phyloP scores from a whole-genome alignment of 2,888 invertebrate species.

The Dryomyza anilis region DNA sequence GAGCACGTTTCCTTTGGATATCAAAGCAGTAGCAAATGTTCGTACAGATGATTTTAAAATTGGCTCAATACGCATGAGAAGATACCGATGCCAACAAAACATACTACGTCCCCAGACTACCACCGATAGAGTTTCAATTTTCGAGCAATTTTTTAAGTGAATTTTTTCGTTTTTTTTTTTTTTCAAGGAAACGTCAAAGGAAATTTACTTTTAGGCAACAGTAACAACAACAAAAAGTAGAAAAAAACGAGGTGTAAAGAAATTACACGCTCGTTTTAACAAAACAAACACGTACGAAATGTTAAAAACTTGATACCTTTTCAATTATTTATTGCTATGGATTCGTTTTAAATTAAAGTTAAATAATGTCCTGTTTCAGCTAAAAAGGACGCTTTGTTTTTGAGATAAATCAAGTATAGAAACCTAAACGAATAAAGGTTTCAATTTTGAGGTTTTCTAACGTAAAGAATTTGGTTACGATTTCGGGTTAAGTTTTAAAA shows the following conservation, averaged over 20 bases:
- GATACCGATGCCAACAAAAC: neutral
- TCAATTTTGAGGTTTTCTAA: too few species aligned
- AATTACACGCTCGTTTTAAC: slow-evolving; percentile 17
- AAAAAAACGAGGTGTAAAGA: slow-evolving; percentile 15
- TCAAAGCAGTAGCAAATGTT: slow-evolving; percentile 2
- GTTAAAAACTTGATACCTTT: too few species aligned
- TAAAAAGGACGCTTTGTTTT: too few species aligned
- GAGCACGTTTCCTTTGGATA: slow-evolving; percentile 5
- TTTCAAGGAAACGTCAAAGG: slow-evolving; percentile 15
- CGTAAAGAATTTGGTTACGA: too few species aligned
- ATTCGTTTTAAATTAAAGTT: too few species aligned
- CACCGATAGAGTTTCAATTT: neutral
- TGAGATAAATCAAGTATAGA: too few species aligned
- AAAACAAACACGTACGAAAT: slow-evolving; percentile 4
- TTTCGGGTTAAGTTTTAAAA: too few species aligned
- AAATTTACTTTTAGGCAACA: neutral
- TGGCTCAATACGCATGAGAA: slow-evolving; percentile 18
- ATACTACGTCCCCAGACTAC: neutral
- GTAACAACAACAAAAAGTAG: neutral
- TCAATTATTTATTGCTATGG: too few species aligned
- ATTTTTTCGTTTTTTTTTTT: too few species aligned
- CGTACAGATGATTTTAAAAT: slow-evolving; percentile 13
- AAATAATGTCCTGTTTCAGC: too few species aligned
- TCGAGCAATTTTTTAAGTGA: slow-evolving; percentile 18
- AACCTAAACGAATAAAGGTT: too few species aligned